Conservation (phyloP, 1,140 invertebrate species). For the Hormaphis cornu region DNA sequence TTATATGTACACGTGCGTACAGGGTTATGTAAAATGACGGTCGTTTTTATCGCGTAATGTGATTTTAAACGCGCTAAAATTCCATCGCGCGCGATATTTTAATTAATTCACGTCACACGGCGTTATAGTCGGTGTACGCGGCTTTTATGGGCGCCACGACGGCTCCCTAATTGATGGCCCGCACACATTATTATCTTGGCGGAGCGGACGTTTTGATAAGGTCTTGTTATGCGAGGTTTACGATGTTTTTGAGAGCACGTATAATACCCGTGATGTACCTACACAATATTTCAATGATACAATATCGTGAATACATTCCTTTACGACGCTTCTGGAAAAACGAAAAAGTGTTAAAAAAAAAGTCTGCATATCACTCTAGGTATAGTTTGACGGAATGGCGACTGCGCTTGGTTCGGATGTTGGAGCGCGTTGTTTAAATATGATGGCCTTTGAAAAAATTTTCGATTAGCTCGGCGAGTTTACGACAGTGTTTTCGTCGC, state of each 20-base stretch:
- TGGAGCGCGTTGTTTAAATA: no score
- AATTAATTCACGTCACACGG: slow-evolving; percentile 21
- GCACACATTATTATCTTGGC: neutral
- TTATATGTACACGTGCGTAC: neutral
- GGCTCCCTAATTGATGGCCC: slow-evolving; percentile 12
- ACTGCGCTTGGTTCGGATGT: no score
- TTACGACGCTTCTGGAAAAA: no score
- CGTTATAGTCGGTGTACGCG: neutral
- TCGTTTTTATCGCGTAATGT: slow-evolving; percentile 7
- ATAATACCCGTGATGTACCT: neutral
- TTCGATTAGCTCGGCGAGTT: no score
- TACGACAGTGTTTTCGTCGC: no score
- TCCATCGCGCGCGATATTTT: slow-evolving; percentile 21
- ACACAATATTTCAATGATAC: no score
- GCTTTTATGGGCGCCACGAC: neutral
- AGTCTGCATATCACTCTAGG: no score
- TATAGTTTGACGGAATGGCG: no score
- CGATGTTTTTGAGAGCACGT: neutral
- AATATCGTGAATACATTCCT: no score
- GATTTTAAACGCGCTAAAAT: slow-evolving; percentile 27
- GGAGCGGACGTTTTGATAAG: neutral
- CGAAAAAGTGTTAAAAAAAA: no score
- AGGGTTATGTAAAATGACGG: neutral
- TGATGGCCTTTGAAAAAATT: no score
- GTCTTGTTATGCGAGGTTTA: neutral